Base-by-base conservation (phyloP, 2,113 vertebrate genomes). In the Chroicocephalus ridibundus region DNA sequence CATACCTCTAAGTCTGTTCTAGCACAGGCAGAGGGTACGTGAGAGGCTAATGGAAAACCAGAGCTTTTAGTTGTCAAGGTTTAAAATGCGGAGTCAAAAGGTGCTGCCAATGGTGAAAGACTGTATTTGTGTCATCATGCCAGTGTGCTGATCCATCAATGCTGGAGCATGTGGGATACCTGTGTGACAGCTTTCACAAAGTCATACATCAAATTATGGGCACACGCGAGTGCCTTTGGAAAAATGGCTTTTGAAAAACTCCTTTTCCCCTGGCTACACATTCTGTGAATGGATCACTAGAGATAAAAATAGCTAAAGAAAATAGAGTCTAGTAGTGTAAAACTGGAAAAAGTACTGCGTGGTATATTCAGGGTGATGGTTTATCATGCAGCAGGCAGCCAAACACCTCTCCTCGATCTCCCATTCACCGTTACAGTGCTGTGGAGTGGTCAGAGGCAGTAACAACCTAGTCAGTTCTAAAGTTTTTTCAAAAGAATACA, bases 141-240 rank as follows among this genome's bases (percentile, higher is more conserved):
- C 94, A 94, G 72, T 29, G 25, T 72, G 92, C 79, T 72, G 88
- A 94, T 89, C 86, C 74, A 62, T 96, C 93, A 94, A 72, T 86
- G 51, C 54, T 94, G 92, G 38, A 72, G 92, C 69, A 40, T 71
- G 93, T 52, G 61, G 51, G 72, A 81, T 91, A 85, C 79, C 92
- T 77, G 69, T 86, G 93, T 93, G 95, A 96, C 95, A 96, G 96
- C 88, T 92, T 97, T 97, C 86, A 92, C 80, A 82, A 92, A 97
- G 81, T 78, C 58, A 55, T 70, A 92, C 87, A 87, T 97, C 95
- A 97, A 93, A 91, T 93, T 62, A 82, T 6, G 15, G 61, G 75
- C 82, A 81, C 49, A 81, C 2, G 0, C 0, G 14, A 95, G 21
- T 81, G 93, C 87, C 79, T 96, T 88, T 17, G 24, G 70, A 70